Percentiles rank a stretch among this genome's conserved stretches.
These are phyloP conservation scores for Drosophila paracracens DNA, from an alignment of 2,888 invertebrate genomes.

Conservation along the genomic window DNA sequence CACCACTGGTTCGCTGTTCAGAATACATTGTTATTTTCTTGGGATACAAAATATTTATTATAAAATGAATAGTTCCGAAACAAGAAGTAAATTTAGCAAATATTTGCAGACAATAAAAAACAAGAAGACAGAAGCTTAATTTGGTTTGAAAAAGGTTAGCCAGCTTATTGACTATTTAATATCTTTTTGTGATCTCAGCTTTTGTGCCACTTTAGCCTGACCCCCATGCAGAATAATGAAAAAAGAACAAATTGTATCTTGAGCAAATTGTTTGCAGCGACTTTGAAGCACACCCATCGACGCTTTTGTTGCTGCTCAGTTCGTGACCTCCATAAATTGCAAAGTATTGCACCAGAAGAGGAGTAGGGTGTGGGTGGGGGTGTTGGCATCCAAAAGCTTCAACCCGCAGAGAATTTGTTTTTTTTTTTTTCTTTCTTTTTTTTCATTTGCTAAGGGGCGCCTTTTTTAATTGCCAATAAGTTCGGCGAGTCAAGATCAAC, in stretches of 20 bases:
- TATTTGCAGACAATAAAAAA: background rate
- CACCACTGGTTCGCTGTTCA: background rate
- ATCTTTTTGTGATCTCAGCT: slow-evolving; percentile 17
- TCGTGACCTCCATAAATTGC: slow-evolving; percentile 61
- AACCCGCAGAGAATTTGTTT: slow-evolving; percentile 4
- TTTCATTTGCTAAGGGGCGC: slow-evolving; percentile 10
- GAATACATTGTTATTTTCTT: background rate
- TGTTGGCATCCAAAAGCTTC: slow-evolving; percentile 8
- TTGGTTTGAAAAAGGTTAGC: background rate
- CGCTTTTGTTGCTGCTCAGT: slow-evolving; percentile 26
- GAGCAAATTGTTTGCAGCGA: slow-evolving; percentile 42
- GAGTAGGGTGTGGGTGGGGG: background rate
- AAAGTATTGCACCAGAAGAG: slow-evolving; percentile 2
- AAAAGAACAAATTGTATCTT: slow-evolving; percentile 47
- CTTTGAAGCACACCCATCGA: slow-evolving; percentile 53
- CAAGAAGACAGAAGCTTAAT: background rate
- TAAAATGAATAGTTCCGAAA: background rate
- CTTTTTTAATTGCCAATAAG: slow-evolving; percentile 67
- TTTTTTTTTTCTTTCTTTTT: background rate
- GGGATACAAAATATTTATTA: background rate
- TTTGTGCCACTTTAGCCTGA: slow-evolving; percentile 27
- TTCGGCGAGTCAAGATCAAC: slow-evolving; percentile 54
- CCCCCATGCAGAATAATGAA: slow-evolving; percentile 13
- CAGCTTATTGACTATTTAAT: background rate
- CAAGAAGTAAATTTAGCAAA: background rate